Conservation (phyloP, 2,113 vertebrate genomes). For the Boleophthalmus pectinirostris region DNA sequence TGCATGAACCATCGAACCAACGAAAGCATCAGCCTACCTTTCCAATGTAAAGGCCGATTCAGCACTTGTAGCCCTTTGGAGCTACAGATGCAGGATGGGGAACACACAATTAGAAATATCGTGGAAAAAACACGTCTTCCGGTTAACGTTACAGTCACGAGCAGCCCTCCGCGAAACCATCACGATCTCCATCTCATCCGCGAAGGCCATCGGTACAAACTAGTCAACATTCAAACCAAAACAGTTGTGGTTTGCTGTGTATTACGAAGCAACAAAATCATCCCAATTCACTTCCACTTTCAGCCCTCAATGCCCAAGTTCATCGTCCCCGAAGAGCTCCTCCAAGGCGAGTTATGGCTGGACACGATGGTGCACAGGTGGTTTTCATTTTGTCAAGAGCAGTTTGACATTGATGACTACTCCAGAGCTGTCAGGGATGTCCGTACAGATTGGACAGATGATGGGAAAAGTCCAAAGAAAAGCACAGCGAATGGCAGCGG, state of each 20-base stretch:
- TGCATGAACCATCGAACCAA: constrained; percentile 99
- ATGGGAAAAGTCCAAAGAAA: constrained; percentile 93
- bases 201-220: constrained; percentile 95
- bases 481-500: constrained; percentile 57
- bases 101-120: constrained; percentile 96
- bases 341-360: constrained; percentile 89
- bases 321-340: constrained; percentile 86
- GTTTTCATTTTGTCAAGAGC: constrained; percentile 92
- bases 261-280: constrained; percentile 87
- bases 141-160: constrained; percentile 92
- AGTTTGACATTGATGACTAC: constrained; percentile 96
- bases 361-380: constrained; percentile 92
- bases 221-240: constrained; percentile 97
- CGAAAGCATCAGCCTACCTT: constrained; percentile 96
- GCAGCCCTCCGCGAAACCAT: constrained; percentile 90
- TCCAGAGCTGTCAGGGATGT: constrained; percentile 93
- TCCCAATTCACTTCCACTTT: constrained; percentile 93
- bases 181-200: constrained; percentile 96
- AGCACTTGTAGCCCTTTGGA: constrained; percentile 96
- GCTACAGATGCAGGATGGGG: constrained; percentile 97
- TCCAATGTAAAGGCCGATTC: constrained; percentile 96
- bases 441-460: constrained; percentile 90
- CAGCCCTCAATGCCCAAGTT: constrained; percentile 88
- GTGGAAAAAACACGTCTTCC: constrained; percentile 96
- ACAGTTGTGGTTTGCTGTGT: constrained; percentile 94